Conservation (phyloP, 1,140 invertebrate genomes). For the Rhyzopertha dominica region DNA sequence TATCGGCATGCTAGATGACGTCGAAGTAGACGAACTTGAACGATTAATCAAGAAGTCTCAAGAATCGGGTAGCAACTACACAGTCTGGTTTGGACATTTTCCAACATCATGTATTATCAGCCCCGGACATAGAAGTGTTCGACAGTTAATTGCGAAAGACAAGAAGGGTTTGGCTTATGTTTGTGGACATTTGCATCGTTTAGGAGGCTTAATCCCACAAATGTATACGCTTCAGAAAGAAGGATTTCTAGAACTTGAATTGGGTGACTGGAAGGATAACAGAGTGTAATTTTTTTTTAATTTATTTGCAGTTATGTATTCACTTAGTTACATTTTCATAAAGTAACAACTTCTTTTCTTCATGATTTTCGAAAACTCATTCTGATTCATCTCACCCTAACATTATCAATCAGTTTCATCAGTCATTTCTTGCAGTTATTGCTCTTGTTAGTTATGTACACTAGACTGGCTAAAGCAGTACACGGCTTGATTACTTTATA, state of each 20-base stretch:
- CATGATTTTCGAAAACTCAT: too few species aligned
- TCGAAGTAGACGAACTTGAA: constrained; percentile 54
- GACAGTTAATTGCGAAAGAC: constrained; percentile 53
- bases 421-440: too few species aligned
- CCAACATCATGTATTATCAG: constrained; percentile 83
- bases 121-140: constrained; percentile 51
- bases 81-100: constrained; percentile 89
- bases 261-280: constrained; percentile 92
- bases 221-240: constrained; percentile 84
- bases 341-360: too few species aligned
- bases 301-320: constrained; percentile 3
- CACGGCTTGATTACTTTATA: too few species aligned
- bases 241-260: constrained; percentile 84
- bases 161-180: constrained; percentile 64
- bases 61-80: constrained; percentile 52
- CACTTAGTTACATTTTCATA: too few species aligned
- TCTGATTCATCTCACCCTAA: too few species aligned
- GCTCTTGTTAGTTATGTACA: too few species aligned
- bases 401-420: too few species aligned
- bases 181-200: constrained; percentile 89
- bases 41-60: constrained; percentile 50
- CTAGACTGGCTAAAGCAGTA: too few species aligned
- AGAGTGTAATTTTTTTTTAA: constrained; percentile 60
- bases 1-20: constrained; percentile 67
- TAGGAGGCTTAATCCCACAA: constrained; percentile 69